A percentile compares a stretch with the other conserved stretches of the same genome.
Conservation (phyloP, 1,140 invertebrate species). For the Metaphire vulgaris region DNA sequence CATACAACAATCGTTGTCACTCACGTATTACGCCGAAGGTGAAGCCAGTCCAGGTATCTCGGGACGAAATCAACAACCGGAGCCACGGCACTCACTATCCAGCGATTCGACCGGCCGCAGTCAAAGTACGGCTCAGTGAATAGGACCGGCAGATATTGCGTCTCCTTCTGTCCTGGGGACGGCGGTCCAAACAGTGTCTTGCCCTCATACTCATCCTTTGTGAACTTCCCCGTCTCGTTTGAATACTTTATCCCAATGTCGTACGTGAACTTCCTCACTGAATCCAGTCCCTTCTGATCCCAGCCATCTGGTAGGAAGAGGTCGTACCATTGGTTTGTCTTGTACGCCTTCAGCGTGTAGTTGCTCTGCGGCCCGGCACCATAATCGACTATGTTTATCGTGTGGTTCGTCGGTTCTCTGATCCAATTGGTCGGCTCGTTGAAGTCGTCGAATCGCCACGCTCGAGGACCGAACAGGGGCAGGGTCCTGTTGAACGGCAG, state of each 20-base stretch:
- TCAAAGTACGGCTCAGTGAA: conserved; percentile 94
- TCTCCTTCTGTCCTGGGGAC: conserved; percentile 43
- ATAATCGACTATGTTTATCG: conserved; percentile 48
- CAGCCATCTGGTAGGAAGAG: conserved; percentile 75
- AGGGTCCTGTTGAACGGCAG: conserved; percentile 91
- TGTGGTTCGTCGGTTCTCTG: conserved; percentile 51
- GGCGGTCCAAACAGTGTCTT: conserved; percentile 51
- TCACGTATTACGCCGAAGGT: conserved; percentile 91
- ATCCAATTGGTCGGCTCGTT: conserved; percentile 52
- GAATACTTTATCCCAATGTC: conserved; percentile 72
- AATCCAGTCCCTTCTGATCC: conserved; percentile 67
- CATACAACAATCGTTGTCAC: too few relatives aligned
- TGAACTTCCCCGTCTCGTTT: conserved; percentile 70
- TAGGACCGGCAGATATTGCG: conserved; percentile 71
- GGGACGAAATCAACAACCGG: conserved; percentile 93
- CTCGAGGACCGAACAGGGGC: conserved; percentile 86
- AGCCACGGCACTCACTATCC: conserved; percentile 85
- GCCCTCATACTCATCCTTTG: conserved; percentile 36
- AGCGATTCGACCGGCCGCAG: conserved; percentile 88
- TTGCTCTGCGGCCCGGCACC: conserved; percentile 63
- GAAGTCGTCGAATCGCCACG: conserved; percentile 58
- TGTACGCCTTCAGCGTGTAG: conserved; percentile 82
- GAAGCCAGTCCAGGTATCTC: conserved; percentile 84
- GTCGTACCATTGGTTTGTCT: conserved; percentile 82
- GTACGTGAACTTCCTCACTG: conserved; percentile 73